Conservation (phyloP, 2,888 invertebrate species). For the Quadroppia sp. region DNA sequence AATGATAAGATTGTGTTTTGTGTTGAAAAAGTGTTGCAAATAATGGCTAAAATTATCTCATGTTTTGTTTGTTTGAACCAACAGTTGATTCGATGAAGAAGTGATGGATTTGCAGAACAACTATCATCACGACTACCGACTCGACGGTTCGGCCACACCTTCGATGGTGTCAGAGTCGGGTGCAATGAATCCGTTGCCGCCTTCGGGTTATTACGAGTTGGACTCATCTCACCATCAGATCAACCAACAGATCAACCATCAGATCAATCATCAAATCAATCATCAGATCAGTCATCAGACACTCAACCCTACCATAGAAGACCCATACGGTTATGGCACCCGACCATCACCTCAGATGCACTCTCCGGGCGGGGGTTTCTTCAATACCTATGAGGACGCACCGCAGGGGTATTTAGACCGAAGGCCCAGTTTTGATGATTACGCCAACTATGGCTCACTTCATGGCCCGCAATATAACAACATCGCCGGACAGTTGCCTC, state of each 20-base stretch:
- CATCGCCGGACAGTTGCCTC: slow-evolving; percentile 43
- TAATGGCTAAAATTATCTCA: not conserved
- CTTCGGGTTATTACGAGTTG: slow-evolving; percentile 65
- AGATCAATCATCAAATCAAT: slow-evolving; percentile 42
- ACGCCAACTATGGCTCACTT: slow-evolving; percentile 43
- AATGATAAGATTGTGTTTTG: not conserved
- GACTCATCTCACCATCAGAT: slow-evolving; percentile 51
- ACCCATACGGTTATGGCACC: slow-evolving; percentile 40
- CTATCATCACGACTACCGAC: slow-evolving; percentile 44
- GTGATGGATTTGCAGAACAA: slow-evolving; percentile 45
- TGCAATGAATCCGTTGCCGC: slow-evolving; percentile 52
- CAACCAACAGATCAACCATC: slow-evolving; percentile 41
- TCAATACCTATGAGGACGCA: slow-evolving; percentile 44
- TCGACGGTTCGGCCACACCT: slow-evolving; percentile 43
- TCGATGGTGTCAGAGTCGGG: slow-evolving; percentile 45
- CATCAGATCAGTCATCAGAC: slow-evolving; percentile 44
- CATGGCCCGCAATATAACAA: slow-evolving; percentile 36
- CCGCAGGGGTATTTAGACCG: slow-evolving; percentile 48
- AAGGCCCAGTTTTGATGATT: slow-evolving; percentile 48
- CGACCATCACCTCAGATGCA: slow-evolving; percentile 39
- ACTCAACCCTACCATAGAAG: not conserved
- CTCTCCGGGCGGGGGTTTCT: slow-evolving; percentile 39
- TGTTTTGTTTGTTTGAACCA: slow-evolving; percentile 6
- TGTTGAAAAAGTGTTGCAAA: not conserved
- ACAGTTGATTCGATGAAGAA: slow-evolving; percentile 28